A percentile compares a stretch with the other conserved stretches of the same genome.
These are phyloP conservation scores for Periplaneta americana DNA, from an alignment of 1,140 invertebrate species.

Conservation along the genomic window DNA sequence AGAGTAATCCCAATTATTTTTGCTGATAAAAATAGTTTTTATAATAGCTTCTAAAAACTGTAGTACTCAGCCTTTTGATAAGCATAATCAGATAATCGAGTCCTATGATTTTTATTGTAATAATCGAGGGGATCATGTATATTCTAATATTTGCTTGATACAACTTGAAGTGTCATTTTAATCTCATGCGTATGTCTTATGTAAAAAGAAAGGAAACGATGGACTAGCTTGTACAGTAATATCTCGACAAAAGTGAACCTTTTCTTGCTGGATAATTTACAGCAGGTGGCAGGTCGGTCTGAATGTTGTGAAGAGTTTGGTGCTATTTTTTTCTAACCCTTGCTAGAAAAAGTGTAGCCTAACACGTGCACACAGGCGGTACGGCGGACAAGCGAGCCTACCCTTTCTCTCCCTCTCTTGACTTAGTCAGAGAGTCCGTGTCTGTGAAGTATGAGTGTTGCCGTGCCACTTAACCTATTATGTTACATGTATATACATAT, in stretches of 20 bases:
- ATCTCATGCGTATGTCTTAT: not conserved
- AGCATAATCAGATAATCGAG: not conserved
- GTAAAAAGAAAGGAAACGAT: not conserved
- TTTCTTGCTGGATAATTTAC: not conserved
- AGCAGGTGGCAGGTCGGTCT: not conserved
- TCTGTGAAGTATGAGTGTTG: not conserved
- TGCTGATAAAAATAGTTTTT: constrained; percentile 10
- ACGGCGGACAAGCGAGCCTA: not conserved
- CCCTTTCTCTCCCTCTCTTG: not conserved
- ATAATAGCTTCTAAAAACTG: constrained; percentile 5
- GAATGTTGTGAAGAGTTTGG: not conserved
- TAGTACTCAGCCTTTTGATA: constrained; percentile 6
- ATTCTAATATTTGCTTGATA: constrained; percentile 10
- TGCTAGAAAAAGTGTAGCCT: constrained; percentile 6
- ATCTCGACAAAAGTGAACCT: not conserved
- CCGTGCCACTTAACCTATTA: not conserved
- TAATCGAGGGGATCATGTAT: constrained; percentile 2
- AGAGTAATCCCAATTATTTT: constrained; percentile 7
- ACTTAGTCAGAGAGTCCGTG: not conserved
- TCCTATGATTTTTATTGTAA: constrained; percentile 4
- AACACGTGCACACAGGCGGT: not conserved
- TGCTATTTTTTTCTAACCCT: constrained; percentile 4
- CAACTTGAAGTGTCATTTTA: not conserved
- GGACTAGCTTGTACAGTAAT: not conserved
- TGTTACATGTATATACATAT: not conserved